Evolutionary conservation across 2,888 invertebrate species (phyloP).

Genomic region (Ectemnius continuus): DNA sequence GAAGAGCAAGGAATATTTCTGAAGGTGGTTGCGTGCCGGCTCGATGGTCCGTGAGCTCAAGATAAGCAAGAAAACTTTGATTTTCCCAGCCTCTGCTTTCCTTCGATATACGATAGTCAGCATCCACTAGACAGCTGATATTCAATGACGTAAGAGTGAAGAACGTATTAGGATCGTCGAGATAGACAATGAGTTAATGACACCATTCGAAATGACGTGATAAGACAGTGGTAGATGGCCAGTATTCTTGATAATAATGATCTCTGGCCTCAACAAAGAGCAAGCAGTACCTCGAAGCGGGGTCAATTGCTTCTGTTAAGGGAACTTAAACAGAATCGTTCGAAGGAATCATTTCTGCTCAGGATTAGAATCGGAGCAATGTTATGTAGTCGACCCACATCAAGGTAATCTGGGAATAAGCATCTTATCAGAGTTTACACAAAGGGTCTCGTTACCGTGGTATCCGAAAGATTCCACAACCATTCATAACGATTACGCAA

Average conservation of each 20-base stretch:
- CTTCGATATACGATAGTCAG: too few species aligned
- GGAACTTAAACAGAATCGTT: too few species aligned
- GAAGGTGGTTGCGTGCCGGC: background rate
- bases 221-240: too few species aligned
- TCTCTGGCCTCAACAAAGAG: background rate
- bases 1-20: slow-evolving; percentile 17
- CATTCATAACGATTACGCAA: slow-evolving; percentile 41
- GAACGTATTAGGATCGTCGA: background rate
- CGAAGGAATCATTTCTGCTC: slow-evolving; percentile 38
- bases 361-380: slow-evolving; percentile 25
- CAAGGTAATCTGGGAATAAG: background rate
- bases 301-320: background rate
- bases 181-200: too few species aligned
- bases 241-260: background rate
- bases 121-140: too few species aligned
- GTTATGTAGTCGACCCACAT: slow-evolving; percentile 33
- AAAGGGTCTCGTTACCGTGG: slow-evolving; percentile 16
- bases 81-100: background rate
- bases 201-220: too few species aligned
- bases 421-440: background rate
- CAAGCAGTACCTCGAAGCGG: background rate
- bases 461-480: slow-evolving; percentile 18
- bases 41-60: slow-evolving; percentile 48
- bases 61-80: slow-evolving; percentile 45
- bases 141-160: background rate